A percentile compares a stretch with the other conserved stretches of the same genome.
phyloP scores from a whole-genome alignment of 2,797 vertebrate species.

The Synanceia verrucosa region DNA sequence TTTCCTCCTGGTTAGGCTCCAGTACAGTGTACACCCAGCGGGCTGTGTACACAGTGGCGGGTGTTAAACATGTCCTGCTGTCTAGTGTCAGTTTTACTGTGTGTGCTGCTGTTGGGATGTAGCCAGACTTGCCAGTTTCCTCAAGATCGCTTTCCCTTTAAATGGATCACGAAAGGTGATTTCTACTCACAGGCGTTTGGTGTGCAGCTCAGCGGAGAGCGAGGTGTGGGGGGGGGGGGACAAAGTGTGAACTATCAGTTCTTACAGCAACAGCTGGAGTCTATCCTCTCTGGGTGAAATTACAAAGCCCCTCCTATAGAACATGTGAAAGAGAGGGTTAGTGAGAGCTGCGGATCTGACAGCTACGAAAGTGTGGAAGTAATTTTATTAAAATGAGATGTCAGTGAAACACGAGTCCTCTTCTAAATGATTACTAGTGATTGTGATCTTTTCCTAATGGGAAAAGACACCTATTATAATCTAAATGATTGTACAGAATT shows the following conservation, averaged over 20 bases:
- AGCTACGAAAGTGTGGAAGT: constrained; percentile 56
- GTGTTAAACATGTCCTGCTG: constrained; percentile 73
- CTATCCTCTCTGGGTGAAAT: constrained; percentile 87
- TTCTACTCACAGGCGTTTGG: constrained; percentile 59
- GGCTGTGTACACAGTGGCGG: constrained; percentile 71
- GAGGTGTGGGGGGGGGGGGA: background rate
- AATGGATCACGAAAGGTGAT: constrained; percentile 77
- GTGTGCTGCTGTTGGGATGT: constrained; percentile 58
- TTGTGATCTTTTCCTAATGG: constrained; percentile 45
- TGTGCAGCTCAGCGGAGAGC: constrained; percentile 51
- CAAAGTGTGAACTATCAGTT: constrained; percentile 73
- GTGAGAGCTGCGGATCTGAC: constrained; percentile 51
- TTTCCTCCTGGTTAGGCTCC: constrained; percentile 66
- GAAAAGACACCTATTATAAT: constrained; percentile 27
- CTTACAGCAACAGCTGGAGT: constrained; percentile 84
- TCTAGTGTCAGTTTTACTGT: constrained; percentile 71
- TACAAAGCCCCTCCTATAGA: constrained; percentile 80
- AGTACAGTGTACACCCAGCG: constrained; percentile 57
- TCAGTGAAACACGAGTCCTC: constrained; percentile 47
- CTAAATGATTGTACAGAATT: constrained; percentile 32
- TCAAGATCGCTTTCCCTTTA: constrained; percentile 67
- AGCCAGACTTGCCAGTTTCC: constrained; percentile 69
- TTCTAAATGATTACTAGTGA: constrained; percentile 48
- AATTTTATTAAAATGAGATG: constrained; percentile 62
- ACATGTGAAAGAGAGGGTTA: constrained; percentile 88